Percentiles rank a stretch among this genome's conserved stretches.
Conservation (phyloP, 2,888 invertebrate species). For the Chrysolina oricalcia region DNA sequence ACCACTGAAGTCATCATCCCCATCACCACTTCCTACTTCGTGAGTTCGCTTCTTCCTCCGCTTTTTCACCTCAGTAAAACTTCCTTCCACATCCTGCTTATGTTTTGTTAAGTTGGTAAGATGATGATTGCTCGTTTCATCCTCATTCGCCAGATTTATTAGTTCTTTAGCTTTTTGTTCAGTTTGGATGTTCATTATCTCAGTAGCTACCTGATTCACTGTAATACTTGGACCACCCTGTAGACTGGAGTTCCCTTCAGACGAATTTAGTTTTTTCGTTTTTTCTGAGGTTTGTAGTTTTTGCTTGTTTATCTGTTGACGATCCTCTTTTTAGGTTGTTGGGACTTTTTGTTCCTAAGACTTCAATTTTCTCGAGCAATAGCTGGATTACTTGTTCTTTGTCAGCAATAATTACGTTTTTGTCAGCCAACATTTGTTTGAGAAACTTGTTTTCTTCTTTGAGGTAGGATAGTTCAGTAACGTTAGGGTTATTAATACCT, state of each 20-base stretch:
- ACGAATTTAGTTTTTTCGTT: background rate
- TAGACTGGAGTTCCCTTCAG: too few relatives aligned
- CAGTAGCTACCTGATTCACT: background rate
- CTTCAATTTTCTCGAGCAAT: background rate
- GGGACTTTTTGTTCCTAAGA: background rate
- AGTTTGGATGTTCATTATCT: background rate
- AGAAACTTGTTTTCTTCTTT: constrained; percentile 10
- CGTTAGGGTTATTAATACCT: background rate
- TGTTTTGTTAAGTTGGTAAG: too few relatives aligned
- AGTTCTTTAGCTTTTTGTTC: background rate
- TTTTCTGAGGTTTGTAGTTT: background rate
- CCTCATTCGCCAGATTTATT: too few relatives aligned
- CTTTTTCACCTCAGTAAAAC: background rate
- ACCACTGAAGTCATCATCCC: background rate
- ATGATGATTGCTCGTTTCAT: background rate
- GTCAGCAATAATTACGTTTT: constrained; percentile 22
- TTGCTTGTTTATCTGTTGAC: background rate
- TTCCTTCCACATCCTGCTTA: background rate
- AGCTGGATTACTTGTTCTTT: constrained; percentile 15
- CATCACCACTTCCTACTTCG: background rate
- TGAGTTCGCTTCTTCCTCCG: background rate
- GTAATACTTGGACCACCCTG: too few relatives aligned
- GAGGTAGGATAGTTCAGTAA: background rate
- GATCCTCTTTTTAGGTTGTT: background rate
- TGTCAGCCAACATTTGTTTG: constrained; percentile 8